Evolutionary conservation across 2,888 invertebrate species (phyloP), one percentile per base, ranked within the genome.

Genomic region (Cetonia aurata): DNA sequence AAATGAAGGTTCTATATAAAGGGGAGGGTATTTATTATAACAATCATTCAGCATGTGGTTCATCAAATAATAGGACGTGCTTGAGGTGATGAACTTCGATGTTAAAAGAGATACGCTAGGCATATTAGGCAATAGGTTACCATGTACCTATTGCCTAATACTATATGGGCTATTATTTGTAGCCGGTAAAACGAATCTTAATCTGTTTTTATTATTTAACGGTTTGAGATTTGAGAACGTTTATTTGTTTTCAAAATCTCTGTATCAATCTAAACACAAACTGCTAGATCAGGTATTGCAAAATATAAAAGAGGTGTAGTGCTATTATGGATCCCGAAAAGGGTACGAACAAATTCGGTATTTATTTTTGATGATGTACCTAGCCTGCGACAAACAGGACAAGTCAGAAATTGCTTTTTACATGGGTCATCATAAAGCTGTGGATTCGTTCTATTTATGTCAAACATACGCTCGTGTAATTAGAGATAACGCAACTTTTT

Each of bases 341-440:
- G 15, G 79, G 79, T n/a, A 2, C 74, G 74, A 75, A 52, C 52
- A 69, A 77, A 80, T 75, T 81, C 80, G 12, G 75, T 83, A n/a
- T 78, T 83, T 71, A 80, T 84, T 59, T 84, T 84, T 73, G 82
- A 83, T 75, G 82, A 83, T 76, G 78, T 83, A n/a, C n/a, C n/a
- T n/a, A 31, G 78, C 79, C 17, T 81, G 80, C 52, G 81, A 79
- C 10, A 79, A 79, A 59, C 79, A 80, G 70, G 71, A 77, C 48
- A 75, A 73, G 78, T 83, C 8, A 71, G 77, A 70, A 66, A 72
- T 8, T 56, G 41, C 15, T 83, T 80, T n/a, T 70, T 75, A 78
- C 74, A 79, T 80, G 76, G 79, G 81, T 4, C 75, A 82, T 17
- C 82, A 83, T 74, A 78, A 75, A 4, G 33, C 74, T 33, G 76